A percentile compares a stretch with the other conserved stretches of the same genome.
phyloP scores from a whole-genome alignment of 2,888 invertebrate species.

The Trisateles emortualis region DNA sequence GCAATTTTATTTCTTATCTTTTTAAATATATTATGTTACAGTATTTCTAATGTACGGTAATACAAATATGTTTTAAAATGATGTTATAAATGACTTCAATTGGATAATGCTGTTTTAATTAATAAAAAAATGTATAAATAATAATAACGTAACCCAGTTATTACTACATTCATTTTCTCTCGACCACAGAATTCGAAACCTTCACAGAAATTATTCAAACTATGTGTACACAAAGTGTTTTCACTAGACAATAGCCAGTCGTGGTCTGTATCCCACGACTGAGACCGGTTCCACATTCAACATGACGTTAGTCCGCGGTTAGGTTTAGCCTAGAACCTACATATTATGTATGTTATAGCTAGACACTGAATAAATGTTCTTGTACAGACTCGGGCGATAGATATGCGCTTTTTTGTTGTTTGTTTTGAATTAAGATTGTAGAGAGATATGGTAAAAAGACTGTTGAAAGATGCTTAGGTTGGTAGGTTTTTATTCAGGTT shows the following conservation, averaged over 20 bases:
- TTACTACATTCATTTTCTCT: background rate
- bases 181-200: constrained; percentile 40
- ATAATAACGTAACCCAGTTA: too few species aligned
- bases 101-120: too few species aligned
- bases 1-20: too few species aligned
- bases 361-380: constrained; percentile 3
- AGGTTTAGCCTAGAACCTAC: constrained; percentile 3
- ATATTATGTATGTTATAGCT: background rate
- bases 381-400: constrained; percentile 5
- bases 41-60: too few species aligned
- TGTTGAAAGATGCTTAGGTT: too few species aligned
- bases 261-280: constrained; percentile 71
- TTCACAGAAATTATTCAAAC: constrained; percentile 34
- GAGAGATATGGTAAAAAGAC: too few species aligned
- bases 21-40: too few species aligned
- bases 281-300: constrained; percentile 61
- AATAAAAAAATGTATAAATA: too few species aligned
- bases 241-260: constrained; percentile 72
- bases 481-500: too few species aligned
- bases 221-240: constrained; percentile 56
- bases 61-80: too few species aligned
- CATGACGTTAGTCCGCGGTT: constrained; percentile 42
- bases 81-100: too few species aligned
- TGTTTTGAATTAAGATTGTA: background rate
- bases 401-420: background rate